Evolutionary conservation across 2,888 invertebrate genomes (phyloP).

Genomic region (Agonopterix heracliana): DNA sequence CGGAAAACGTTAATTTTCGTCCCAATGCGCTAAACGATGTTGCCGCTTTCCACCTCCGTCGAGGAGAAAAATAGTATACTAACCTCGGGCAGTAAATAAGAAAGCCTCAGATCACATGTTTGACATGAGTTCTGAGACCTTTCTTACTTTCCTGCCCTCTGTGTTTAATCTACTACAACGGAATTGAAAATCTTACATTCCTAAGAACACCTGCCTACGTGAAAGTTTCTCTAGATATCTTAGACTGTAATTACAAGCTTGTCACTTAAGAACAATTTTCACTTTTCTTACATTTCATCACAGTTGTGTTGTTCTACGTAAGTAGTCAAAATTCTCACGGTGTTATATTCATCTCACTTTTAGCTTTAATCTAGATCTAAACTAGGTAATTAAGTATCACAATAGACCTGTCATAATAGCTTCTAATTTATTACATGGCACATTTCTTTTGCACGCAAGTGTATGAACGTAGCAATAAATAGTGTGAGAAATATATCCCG

Average conservation of each 20-base stretch:
- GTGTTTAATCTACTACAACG: no score
- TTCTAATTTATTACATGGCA: slow-evolving; percentile 8
- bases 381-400: slow-evolving; percentile 12
- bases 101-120: no score
- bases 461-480: slow-evolving; percentile 1
- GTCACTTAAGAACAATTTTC: slow-evolving; percentile 26
- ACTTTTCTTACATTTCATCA: slow-evolving; percentile 41
- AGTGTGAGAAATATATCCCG: slow-evolving; percentile 1
- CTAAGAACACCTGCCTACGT: neutral
- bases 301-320: slow-evolving; percentile 23
- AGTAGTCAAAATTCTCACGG: slow-evolving; percentile 33
- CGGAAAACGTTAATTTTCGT: no score
- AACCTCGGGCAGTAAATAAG: no score
- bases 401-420: slow-evolving; percentile 6
- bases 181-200: no score
- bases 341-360: slow-evolving; percentile 30
- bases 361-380: slow-evolving; percentile 19
- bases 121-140: no score
- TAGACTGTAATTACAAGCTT: slow-evolving; percentile 21
- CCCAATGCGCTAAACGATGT: no score
- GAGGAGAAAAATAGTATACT: no score
- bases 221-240: slow-evolving; percentile 14
- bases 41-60: no score
- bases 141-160: no score
- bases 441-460: slow-evolving; percentile 6